Evolutionary conservation across 2,888 invertebrate genomes (phyloP).

Genomic region (Agonum fuliginosum): DNA sequence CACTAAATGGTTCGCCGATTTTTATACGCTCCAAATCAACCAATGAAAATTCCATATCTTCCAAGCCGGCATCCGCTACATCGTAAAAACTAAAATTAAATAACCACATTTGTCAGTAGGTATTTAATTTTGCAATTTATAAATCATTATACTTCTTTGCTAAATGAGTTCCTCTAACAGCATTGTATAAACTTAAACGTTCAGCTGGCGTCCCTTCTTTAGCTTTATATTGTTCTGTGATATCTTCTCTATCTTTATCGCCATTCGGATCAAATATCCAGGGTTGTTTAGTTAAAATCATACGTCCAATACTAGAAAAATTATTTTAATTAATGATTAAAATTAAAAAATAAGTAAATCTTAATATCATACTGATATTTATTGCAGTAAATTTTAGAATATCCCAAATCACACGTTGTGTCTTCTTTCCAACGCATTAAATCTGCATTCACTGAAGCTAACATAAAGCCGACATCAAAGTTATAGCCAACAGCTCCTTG

Average conservation of each 20-base stretch:
- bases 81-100: slow-evolving; percentile 75
- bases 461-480: slow-evolving; percentile 85
- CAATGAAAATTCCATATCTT: slow-evolving; percentile 79
- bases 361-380: slow-evolving; percentile 80
- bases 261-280: slow-evolving; percentile 83
- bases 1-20: slow-evolving; percentile 82
- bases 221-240: slow-evolving; percentile 82
- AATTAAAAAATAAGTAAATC: no score
- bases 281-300: slow-evolving; percentile 84
- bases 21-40: slow-evolving; percentile 83
- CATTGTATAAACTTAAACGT: slow-evolving; percentile 83
- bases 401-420: slow-evolving; percentile 78
- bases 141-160: slow-evolving; percentile 76
- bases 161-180: slow-evolving; percentile 80
- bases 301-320: slow-evolving; percentile 80
- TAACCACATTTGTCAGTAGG: neutral
- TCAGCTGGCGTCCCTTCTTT: slow-evolving; percentile 84
- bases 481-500: slow-evolving; percentile 84
- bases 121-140: slow-evolving; percentile 1
- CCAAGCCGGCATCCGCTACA: slow-evolving; percentile 75
- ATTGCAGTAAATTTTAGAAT: slow-evolving; percentile 81
- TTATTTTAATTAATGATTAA: no score
- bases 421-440: slow-evolving; percentile 86
- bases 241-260: slow-evolving; percentile 82
- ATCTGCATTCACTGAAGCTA: slow-evolving; percentile 90